Percentiles rank a stretch among this genome's conserved stretches.
phyloP scores from a whole-genome alignment of 1,140 invertebrate genomes.

The Papilio dardanus region DNA sequence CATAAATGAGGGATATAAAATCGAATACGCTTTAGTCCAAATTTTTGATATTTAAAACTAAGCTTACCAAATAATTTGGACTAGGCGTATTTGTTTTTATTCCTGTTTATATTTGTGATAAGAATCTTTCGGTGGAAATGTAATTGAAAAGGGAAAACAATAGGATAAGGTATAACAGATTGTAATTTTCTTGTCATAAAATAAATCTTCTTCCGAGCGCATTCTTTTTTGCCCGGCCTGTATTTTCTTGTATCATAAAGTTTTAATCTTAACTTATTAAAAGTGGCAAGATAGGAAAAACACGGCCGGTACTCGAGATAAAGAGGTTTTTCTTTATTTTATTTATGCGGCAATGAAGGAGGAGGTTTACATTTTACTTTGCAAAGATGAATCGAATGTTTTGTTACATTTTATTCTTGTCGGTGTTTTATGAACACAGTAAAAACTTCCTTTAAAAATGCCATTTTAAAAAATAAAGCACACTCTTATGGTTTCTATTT shows the following conservation, averaged over 20 bases:
- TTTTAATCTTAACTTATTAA: constrained; percentile 27
- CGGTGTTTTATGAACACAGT: not conserved
- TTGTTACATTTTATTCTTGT: not conserved
- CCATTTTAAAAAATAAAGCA: too few relatives aligned
- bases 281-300: constrained; percentile 8
- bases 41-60: too few relatives aligned
- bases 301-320: not conserved
- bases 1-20: too few relatives aligned
- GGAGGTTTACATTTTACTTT: not conserved
- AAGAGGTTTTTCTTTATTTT: not conserved
- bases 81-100: too few relatives aligned
- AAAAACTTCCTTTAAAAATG: too few relatives aligned
- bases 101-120: not conserved
- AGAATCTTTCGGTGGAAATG: not conserved
- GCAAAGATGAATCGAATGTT: not conserved
- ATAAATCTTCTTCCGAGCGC: not conserved
- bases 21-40: too few relatives aligned
- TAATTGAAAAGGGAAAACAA: not conserved
- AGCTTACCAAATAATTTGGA: too few relatives aligned
- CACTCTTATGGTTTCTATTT: too few relatives aligned
- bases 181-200: not conserved
- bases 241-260: constrained; percentile 16
- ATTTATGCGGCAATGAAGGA: not conserved
- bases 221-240: not conserved
- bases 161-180: not conserved